Conservation (phyloP, 2,888 invertebrate species). For the Orgyia antiqua region DNA sequence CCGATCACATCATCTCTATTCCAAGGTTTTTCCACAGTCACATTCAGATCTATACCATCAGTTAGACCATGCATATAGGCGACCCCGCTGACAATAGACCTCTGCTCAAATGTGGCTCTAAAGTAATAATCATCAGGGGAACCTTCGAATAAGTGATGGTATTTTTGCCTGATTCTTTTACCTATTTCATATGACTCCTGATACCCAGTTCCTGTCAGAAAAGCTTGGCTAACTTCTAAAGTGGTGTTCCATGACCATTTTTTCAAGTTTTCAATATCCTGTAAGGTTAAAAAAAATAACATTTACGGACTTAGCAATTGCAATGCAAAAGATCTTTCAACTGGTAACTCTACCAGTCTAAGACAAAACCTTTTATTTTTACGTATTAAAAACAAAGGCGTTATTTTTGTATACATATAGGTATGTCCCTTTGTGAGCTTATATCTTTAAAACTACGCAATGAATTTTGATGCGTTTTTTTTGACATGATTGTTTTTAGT, state of each 20-base stretch:
- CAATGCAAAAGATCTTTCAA: too few species aligned
- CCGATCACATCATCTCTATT: constrained; percentile 48
- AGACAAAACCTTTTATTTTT: too few species aligned
- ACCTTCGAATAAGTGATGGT: constrained; percentile 60
- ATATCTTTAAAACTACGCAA: too few species aligned
- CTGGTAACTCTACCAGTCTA: too few species aligned
- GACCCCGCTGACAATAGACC: constrained; percentile 79
- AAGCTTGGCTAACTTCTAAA: constrained; percentile 72
- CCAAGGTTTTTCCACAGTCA: constrained; percentile 37
- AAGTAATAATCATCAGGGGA: constrained; percentile 74
- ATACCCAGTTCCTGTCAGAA: constrained; percentile 77
- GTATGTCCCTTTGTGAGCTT: too few species aligned
- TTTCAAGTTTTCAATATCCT: constrained; percentile 81
- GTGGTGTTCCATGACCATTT: constrained; percentile 82
- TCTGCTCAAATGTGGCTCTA: constrained; percentile 77
- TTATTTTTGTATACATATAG: too few species aligned
- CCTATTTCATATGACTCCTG: constrained; percentile 82
- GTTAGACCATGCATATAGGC: constrained; percentile 79
- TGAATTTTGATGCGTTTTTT: too few species aligned
- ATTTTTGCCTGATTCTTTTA: constrained; percentile 43
- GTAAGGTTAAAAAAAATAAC: too few species aligned
- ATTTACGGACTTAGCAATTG: too few species aligned
- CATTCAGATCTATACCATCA: constrained; percentile 34
- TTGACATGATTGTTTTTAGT: too few species aligned
- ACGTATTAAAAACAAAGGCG: too few species aligned